Evolutionary conservation across 2,113 vertebrate genomes (phyloP), one percentile per base, ranked within the genome.

Genomic region (Albula goreensis): DNA sequence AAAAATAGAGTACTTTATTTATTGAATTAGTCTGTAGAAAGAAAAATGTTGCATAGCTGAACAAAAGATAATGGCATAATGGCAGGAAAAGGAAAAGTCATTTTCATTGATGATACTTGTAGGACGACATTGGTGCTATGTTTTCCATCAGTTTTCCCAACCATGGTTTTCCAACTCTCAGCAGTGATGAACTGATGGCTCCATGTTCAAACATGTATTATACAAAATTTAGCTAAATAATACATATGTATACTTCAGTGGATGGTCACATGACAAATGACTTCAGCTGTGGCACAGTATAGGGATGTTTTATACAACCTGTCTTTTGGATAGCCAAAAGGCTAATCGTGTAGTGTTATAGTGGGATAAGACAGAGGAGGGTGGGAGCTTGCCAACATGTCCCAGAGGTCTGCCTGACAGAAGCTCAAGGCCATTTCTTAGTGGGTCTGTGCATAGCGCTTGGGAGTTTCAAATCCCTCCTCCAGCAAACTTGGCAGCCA

Each of bases 341-440:
- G 70, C 70, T 74, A 74, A 74, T 74, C 70, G n/a, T 5, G 0
- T 31, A 74, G 70, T 74, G 70, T 31, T 31, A 31, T 56, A 12
- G 22, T n/a, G 70, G 70, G 70, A 74, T 74, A 31, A 74, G 8
- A 74, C 70, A 74, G 70, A 74, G 70, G 22, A 74, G 70, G 70
- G 63, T 70, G 15, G 63, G 63, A 70, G 70, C 70, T 74, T 74
- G 70, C 70, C 70, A 74, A 74, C n/a, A 74, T 74, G 22, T 74
- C 70, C n/a, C 70, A 74, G 70, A 74, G n/a, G 70, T 74, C 70
- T 74, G 17, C 70, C 70, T 74, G 70, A 74, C 70, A 74, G 70
- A 74, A 74, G 70, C 70, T 31, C 70, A 74, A 74, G 70, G 70
- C 70, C 70, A 74, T 25, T 74, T 74, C 70, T 74, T 74, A 31